A percentile compares a stretch with the other conserved stretches of the same genome.
These are phyloP conservation scores for Anastatus disparis DNA, from an alignment of 1,140 invertebrate genomes.

Conservation along the genomic window DNA sequence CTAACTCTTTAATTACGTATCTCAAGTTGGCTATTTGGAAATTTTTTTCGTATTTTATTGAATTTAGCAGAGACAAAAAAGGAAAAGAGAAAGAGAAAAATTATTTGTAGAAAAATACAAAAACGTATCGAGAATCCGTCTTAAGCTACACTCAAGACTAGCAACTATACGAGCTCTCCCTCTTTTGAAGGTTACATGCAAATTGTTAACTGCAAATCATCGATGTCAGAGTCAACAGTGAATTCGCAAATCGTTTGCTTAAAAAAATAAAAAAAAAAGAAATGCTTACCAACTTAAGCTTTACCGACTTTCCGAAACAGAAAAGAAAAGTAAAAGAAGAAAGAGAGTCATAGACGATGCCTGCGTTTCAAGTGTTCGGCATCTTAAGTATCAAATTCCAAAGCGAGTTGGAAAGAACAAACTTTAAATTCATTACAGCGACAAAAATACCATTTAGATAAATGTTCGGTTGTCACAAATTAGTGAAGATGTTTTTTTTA, in stretches of 20 bases:
- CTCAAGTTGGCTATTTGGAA: too few species aligned
- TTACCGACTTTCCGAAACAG: not conserved
- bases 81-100: too few species aligned
- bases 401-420: not conserved
- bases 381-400: constrained; percentile 22
- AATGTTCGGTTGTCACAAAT: not conserved
- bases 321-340: not conserved
- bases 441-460: not conserved
- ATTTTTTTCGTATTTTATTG: too few species aligned
- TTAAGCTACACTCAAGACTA: not conserved
- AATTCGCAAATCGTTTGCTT: constrained; percentile 9
- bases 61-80: too few species aligned
- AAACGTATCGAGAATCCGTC: not conserved
- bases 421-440: constrained; percentile 7
- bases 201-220: constrained; percentile 18
- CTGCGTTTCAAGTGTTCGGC: not conserved
- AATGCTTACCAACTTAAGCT: not conserved
- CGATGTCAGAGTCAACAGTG: not conserved
- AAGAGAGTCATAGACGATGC: not conserved
- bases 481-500: not conserved
- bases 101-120: not conserved
- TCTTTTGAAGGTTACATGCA: not conserved
- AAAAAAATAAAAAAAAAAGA: too few species aligned
- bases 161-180: too few species aligned
- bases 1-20: too few species aligned